These are phyloP conservation scores for Hirtodrosophila histrioides DNA, from an alignment of 2,888 invertebrate species.

Conservation along the genomic window DNA sequence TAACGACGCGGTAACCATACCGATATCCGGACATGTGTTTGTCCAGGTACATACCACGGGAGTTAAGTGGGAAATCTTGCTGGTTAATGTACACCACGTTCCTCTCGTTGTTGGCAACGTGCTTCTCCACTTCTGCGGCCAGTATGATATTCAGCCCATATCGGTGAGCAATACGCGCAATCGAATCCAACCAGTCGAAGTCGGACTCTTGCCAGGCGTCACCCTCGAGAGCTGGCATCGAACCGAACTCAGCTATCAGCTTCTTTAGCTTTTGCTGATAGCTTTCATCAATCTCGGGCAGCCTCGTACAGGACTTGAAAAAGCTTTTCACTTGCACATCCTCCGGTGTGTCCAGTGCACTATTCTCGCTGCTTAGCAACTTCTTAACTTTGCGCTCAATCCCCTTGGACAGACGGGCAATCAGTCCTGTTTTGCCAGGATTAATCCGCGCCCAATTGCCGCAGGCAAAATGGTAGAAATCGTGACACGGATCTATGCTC, in stretches of 20 bases:
- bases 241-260: constrained; percentile 74
- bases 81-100: constrained; percentile 68
- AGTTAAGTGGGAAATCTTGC: constrained; percentile 58
- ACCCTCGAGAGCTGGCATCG: constrained; percentile 73
- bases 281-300: constrained; percentile 30
- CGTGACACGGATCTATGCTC: constrained; percentile 72
- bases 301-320: constrained; percentile 73
- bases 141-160: constrained; percentile 67
- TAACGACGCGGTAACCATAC: constrained; percentile 1
- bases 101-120: constrained; percentile 53
- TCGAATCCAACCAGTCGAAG: constrained; percentile 79
- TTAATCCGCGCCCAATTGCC: constrained; percentile 76
- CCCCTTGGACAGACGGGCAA: constrained; percentile 66
- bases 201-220: constrained; percentile 64
- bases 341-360: constrained; percentile 53
- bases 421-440: constrained; percentile 68
- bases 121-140: constrained; percentile 57
- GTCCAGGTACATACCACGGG: constrained; percentile 65
- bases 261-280: constrained; percentile 48
- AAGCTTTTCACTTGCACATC: constrained; percentile 79
- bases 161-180: constrained; percentile 57
- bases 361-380: constrained; percentile 44
- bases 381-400: constrained; percentile 65
- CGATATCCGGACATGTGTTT: constrained; percentile 37
- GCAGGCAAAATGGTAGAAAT: constrained; percentile 82